Evolutionary conservation across 2,888 invertebrate species (phyloP).

Genomic region (Bedellia somnulentella): DNA sequence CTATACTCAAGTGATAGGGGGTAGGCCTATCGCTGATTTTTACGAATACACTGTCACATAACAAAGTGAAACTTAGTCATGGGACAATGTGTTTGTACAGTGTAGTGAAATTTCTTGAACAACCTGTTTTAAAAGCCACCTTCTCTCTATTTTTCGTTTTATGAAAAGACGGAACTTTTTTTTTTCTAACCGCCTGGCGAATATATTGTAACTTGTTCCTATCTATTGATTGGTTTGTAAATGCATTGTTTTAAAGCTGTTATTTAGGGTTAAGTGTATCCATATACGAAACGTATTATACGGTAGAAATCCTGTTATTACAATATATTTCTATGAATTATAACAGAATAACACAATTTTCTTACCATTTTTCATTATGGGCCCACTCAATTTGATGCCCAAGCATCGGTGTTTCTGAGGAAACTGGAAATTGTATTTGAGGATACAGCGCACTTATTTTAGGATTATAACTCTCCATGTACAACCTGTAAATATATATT

Average conservation of each 20-base stretch:
- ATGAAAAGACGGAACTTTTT: background rate
- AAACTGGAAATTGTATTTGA: conserved; percentile 73
- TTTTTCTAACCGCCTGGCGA: background rate
- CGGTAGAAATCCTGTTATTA: background rate
- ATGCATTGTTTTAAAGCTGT: background rate
- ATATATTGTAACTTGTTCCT: background rate
- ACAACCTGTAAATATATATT: conserved; percentile 63
- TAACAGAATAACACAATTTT: background rate
- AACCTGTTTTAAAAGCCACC: background rate
- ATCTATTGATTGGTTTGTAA: background rate
- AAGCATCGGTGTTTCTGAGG: conserved; percentile 78
- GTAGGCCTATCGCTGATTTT: too few relatives aligned
- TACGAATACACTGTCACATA: too few relatives aligned
- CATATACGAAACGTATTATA: too few relatives aligned
- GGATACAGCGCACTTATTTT: conserved; percentile 73
- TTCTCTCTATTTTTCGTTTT: background rate
- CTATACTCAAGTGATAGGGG: too few relatives aligned
- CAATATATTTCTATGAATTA: background rate
- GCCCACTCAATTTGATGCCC: conserved; percentile 81
- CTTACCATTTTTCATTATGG: conserved; percentile 68
- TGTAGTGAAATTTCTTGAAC: background rate
- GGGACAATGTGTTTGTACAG: too few relatives aligned
- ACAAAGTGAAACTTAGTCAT: too few relatives aligned
- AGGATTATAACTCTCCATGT: conserved; percentile 69
- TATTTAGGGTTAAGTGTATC: background rate